phyloP scores from a whole-genome alignment of 2,888 invertebrate genomes.

The Stenodera caucasica region DNA sequence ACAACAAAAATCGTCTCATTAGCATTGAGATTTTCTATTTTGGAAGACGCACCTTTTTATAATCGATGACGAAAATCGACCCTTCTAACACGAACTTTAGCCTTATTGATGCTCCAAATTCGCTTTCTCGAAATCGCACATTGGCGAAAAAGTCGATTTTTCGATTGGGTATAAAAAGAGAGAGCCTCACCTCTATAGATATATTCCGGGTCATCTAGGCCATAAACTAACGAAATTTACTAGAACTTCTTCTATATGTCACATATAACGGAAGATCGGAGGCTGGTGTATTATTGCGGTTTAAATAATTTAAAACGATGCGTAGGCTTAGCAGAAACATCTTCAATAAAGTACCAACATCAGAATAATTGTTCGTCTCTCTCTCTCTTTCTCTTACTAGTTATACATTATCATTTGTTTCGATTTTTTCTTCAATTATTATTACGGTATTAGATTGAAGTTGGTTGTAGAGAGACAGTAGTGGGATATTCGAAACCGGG shows the following conservation, averaged over 20 bases:
- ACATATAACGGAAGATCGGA: constrained; percentile 26
- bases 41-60: constrained; percentile 9
- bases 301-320: constrained; percentile 16
- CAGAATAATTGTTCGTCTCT: constrained; percentile 8
- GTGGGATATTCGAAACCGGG: constrained; percentile 16
- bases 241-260: constrained; percentile 21
- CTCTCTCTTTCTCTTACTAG: neutral
- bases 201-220: constrained; percentile 6
- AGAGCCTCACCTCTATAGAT: constrained; percentile 1
- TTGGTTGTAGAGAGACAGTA: neutral
- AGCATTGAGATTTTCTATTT: constrained; percentile 9
- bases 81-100: too few species aligned
- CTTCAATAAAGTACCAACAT: constrained; percentile 5
- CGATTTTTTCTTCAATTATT: too few species aligned
- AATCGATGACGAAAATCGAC: too few species aligned
- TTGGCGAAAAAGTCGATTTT: too few species aligned
- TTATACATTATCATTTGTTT: too few species aligned
- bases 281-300: constrained; percentile 16
- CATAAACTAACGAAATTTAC: constrained; percentile 18
- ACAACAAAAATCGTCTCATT: too few species aligned
- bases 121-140: too few species aligned
- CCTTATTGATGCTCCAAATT: neutral
- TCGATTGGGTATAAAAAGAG: neutral
- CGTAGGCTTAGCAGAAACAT: constrained; percentile 19
- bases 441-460: constrained; percentile 4